phyloP scores from a whole-genome alignment of 2,888 invertebrate species.

The Drosophila niveifrons region DNA sequence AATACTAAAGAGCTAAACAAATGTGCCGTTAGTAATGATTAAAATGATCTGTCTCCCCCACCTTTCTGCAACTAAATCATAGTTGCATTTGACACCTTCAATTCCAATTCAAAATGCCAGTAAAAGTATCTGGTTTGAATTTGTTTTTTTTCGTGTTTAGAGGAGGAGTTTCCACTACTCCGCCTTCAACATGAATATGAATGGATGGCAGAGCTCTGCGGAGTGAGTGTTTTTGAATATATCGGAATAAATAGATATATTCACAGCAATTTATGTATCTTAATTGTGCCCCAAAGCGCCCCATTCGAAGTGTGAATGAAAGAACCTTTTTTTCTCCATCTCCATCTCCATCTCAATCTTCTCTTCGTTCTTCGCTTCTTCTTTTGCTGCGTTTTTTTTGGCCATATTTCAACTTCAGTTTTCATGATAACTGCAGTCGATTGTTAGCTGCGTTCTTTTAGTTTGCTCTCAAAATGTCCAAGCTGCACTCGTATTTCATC shows the following conservation, averaged over 20 bases:
- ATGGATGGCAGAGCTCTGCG: constrained; percentile 19
- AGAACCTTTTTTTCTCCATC: constrained; percentile 35
- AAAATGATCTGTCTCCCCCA: not conserved
- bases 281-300: constrained; percentile 41
- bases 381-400: not conserved
- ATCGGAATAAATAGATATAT: constrained; percentile 41
- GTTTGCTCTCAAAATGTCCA: constrained; percentile 10
- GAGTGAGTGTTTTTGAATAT: constrained; percentile 24
- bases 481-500: constrained; percentile 55
- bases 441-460: constrained; percentile 34
- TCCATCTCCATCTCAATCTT: constrained; percentile 2
- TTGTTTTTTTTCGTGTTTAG: not conserved
- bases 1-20: not conserved
- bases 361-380: constrained; percentile 4
- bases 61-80: constrained; percentile 33
- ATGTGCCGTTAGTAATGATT: constrained; percentile 12
- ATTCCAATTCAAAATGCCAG: constrained; percentile 10
- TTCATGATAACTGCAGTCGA: constrained; percentile 33
- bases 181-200: constrained; percentile 38
- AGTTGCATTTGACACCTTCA: constrained; percentile 28
- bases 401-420: constrained; percentile 22
- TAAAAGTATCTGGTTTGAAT: constrained; percentile 3
- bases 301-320: constrained; percentile 40
- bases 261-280: constrained; percentile 65
- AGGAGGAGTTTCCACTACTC: constrained; percentile 1